Evolutionary conservation across 2,113 vertebrate genomes (phyloP).

Genomic region (Fregetta grallaria): DNA sequence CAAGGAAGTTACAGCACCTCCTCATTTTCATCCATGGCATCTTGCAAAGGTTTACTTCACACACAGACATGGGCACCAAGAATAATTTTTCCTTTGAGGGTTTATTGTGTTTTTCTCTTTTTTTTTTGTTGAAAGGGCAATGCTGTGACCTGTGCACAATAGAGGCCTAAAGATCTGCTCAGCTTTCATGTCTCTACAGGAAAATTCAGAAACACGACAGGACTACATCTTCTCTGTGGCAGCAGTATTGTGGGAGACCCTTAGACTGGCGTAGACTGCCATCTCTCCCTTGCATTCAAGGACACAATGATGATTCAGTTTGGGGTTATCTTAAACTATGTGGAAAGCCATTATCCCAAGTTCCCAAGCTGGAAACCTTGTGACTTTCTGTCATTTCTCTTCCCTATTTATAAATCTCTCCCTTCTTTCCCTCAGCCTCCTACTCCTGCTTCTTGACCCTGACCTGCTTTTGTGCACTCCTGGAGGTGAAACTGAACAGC

Average conservation of each 20-base stretch:
- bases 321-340: background rate
- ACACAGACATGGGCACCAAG: background rate
- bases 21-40: background rate
- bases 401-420: background rate
- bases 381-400: background rate
- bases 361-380: background rate
- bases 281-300: background rate
- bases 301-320: background rate
- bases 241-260: background rate
- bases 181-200: background rate
- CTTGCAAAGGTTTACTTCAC: background rate
- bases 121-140: background rate
- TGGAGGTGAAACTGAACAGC: slow-evolving; percentile 29
- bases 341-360: background rate
- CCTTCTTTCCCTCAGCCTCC: background rate
- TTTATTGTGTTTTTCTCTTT: background rate
- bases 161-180: background rate
- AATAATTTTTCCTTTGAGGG: background rate
- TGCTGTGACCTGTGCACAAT: background rate
- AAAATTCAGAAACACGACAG: background rate
- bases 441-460: background rate
- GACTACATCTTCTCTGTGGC: background rate
- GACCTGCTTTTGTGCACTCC: background rate
- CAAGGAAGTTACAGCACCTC: background rate
- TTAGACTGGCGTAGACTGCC: background rate